phyloP scores from a whole-genome alignment of 2,797 vertebrate genomes.

The Columba guinea region DNA sequence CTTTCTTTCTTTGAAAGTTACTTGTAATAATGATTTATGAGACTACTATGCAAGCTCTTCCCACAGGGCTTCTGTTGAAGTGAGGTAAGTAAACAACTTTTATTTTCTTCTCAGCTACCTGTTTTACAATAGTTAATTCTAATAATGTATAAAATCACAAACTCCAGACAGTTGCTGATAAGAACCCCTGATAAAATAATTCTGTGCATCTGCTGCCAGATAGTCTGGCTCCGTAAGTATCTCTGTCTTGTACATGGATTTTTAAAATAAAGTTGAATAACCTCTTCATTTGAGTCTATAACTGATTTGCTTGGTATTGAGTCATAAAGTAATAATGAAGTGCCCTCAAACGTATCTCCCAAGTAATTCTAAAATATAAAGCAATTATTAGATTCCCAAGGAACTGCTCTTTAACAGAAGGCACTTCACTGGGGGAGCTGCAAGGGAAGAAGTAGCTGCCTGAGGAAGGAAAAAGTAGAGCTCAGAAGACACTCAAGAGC shows the following conservation, averaged over 20 bases:
- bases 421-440: neutral
- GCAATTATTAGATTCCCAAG: neutral
- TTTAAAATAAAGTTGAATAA: neutral
- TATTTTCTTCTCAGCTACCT: neutral
- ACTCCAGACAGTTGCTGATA: neutral
- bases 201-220: neutral
- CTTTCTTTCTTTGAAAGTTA: neutral
- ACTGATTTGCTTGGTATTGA: neutral
- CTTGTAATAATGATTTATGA: neutral
- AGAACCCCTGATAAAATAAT: slow-evolving; percentile 3
- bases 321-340: slow-evolving; percentile 1
- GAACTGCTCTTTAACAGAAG: neutral
- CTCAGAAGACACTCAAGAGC: neutral
- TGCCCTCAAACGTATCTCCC: neutral
- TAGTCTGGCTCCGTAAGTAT: neutral
- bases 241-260: neutral
- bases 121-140: neutral
- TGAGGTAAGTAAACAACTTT: neutral
- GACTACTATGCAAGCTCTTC: neutral
- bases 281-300: slow-evolving; percentile 1
- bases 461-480: neutral
- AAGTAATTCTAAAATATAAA: neutral
- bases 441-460: neutral
- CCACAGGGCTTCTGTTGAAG: neutral
- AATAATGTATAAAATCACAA: neutral